phyloP scores from a whole-genome alignment of 2,888 invertebrate genomes.

The Callosobruchus maculatus region DNA sequence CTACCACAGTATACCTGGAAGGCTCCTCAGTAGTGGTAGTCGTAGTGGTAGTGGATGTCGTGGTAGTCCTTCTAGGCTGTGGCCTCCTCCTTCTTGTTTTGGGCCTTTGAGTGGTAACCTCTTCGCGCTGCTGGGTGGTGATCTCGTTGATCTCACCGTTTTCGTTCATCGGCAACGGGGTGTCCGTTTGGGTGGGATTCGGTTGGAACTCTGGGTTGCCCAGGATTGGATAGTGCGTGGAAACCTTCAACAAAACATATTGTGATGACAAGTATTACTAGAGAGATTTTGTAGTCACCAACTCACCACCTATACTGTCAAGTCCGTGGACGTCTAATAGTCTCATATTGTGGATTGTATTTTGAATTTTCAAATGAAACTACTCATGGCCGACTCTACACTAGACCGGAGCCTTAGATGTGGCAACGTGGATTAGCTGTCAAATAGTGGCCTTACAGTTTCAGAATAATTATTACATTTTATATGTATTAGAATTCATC shows the following conservation, averaged over 20 bases:
- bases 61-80: conserved; percentile 23
- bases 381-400: too few relatives aligned
- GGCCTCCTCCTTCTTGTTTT: conserved; percentile 25
- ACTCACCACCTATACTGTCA: too few relatives aligned
- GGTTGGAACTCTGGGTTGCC: conserved; percentile 30
- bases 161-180: conserved; percentile 13
- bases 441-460: too few relatives aligned
- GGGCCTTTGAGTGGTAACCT: conserved; percentile 16
- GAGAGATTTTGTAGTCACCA: too few relatives aligned
- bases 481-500: too few relatives aligned
- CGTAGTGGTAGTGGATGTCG: conserved; percentile 20
- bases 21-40: conserved; percentile 20
- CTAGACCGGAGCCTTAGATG: too few relatives aligned
- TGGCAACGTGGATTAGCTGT: too few relatives aligned
- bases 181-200: conserved; percentile 10
- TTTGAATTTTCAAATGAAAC: too few relatives aligned
- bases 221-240: conserved; percentile 47
- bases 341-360: too few relatives aligned
- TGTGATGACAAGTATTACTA: background rate
- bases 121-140: conserved; percentile 20
- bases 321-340: too few relatives aligned
- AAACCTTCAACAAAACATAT: conserved; percentile 22
- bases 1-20: conserved; percentile 16
- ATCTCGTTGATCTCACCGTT: conserved; percentile 32
- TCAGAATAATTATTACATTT: too few relatives aligned